Percentiles rank a stretch among this genome's conserved stretches.
phyloP scores from a whole-genome alignment of 2,113 vertebrate genomes.

The Calcarius ornatus region DNA sequence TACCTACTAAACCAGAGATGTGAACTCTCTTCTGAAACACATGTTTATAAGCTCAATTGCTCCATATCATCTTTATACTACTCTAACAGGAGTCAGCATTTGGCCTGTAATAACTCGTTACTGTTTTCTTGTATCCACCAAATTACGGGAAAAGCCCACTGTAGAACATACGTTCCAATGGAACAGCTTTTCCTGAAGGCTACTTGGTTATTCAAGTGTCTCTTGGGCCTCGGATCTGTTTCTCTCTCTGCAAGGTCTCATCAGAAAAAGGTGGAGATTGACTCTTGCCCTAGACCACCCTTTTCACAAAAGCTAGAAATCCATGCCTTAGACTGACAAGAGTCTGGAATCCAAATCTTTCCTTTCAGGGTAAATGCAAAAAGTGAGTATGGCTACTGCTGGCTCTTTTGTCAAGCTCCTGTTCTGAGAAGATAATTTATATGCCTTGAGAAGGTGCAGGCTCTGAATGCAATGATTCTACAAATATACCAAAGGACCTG shows the following conservation, averaged over 20 bases:
- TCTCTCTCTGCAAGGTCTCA: neutral
- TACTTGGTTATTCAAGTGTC: neutral
- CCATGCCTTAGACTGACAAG: neutral
- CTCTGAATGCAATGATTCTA: neutral
- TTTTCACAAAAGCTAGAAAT: neutral
- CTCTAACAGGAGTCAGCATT: neutral
- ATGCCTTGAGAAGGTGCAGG: neutral
- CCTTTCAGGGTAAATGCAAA: neutral
- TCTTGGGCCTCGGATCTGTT: neutral
- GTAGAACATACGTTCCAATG: neutral
- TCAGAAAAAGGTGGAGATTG: neutral
- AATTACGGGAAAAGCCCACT: neutral
- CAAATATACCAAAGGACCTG: neutral
- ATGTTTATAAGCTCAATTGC: neutral
- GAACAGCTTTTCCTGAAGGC: neutral
- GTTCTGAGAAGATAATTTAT: neutral
- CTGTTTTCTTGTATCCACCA: neutral
- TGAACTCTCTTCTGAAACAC: neutral
- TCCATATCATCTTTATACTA: neutral
- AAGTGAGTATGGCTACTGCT: neutral
- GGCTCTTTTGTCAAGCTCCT: neutral
- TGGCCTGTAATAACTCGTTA: neutral
- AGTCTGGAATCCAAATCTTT: neutral
- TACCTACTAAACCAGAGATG: neutral
- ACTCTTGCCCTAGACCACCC: neutral